Base-by-base conservation (phyloP, 2,113 vertebrate species). In the Addax nasomaculatus region DNA sequence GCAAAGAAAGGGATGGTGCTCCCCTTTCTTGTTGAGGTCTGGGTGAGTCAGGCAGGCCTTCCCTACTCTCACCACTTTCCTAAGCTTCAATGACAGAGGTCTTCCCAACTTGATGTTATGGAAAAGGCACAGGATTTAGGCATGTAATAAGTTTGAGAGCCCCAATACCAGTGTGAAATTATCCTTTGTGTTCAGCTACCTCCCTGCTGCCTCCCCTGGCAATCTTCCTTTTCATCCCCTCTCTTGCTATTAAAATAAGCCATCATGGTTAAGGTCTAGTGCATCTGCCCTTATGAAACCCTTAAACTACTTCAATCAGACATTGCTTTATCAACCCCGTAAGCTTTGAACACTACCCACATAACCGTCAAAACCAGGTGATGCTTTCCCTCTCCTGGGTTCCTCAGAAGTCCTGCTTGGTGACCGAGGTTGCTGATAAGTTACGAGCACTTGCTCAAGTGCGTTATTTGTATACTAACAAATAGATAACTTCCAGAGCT, bases 401-500 rank as follows among this genome's bases (percentile, higher is more conserved):
- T 86, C 7, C 73, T 98, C 47, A 36, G 25, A 57, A 90, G 47
- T 51, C 45, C 80, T 91, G 19, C 85, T 83, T 95, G 85, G 53
- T 95, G 89, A 95, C 14, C 27, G 25, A 70, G 29, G 19, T 53
- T 79, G 67, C 62, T 88, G 47, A 17, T 76, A 81, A 95, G 33
- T 79, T 90, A 93, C 53, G 45, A 95, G 14, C n/a, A 80, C 64
- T 95, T 97, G 90, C 55, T 21, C 45, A 85, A 84, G 33, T 86
- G 33, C 36, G 83, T 85, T 67, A 33, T 87, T 97, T 97, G 53
- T 89, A 13, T 93, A 60, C 85, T 83, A 86, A 23, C 85, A 85
- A 89, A 49, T 97, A 85, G 51, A 36, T 73, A 81, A 15, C 39
- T 93, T 95, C 33, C 29, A 88, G 58, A 88, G 16, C 67, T 90